phyloP scores from a whole-genome alignment of 2,888 invertebrate species.

The Himalopsyche kuldschensis region DNA sequence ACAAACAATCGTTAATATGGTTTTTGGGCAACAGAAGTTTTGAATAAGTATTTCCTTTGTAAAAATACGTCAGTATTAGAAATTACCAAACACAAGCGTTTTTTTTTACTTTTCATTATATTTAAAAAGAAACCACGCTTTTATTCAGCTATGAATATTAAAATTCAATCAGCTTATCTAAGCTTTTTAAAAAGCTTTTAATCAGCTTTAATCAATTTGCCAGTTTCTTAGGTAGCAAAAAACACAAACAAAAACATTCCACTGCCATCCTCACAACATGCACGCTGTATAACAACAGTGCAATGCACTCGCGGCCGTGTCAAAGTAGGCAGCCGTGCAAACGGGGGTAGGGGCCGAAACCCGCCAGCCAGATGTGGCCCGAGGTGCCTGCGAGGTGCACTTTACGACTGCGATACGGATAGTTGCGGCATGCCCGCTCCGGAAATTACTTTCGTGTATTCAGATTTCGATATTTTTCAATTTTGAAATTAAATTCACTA shows the following conservation, averaged over 20 bases:
- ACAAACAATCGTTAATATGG: too few relatives aligned
- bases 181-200: not conserved
- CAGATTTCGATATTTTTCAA: constrained; percentile 23
- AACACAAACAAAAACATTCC: not conserved
- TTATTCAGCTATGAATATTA: too few relatives aligned
- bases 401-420: constrained; percentile 21
- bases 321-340: constrained; percentile 6
- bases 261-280: not conserved
- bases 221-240: not conserved
- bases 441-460: constrained; percentile 32
- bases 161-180: too few relatives aligned
- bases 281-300: not conserved
- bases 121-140: too few relatives aligned
- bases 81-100: too few relatives aligned
- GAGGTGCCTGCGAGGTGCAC: constrained; percentile 3
- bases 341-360: constrained; percentile 8
- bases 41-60: too few relatives aligned
- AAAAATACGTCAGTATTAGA: too few relatives aligned
- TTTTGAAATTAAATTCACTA: not conserved
- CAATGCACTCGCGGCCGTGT: not conserved
- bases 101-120: too few relatives aligned
- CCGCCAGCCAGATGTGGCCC: constrained; percentile 27
- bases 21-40: too few relatives aligned
- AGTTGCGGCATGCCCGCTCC: constrained; percentile 8
- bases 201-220: not conserved